Percentiles rank a stretch among this genome's conserved stretches.
Conservation (phyloP, 2,888 invertebrate species). For the Chymomyza amoena region DNA sequence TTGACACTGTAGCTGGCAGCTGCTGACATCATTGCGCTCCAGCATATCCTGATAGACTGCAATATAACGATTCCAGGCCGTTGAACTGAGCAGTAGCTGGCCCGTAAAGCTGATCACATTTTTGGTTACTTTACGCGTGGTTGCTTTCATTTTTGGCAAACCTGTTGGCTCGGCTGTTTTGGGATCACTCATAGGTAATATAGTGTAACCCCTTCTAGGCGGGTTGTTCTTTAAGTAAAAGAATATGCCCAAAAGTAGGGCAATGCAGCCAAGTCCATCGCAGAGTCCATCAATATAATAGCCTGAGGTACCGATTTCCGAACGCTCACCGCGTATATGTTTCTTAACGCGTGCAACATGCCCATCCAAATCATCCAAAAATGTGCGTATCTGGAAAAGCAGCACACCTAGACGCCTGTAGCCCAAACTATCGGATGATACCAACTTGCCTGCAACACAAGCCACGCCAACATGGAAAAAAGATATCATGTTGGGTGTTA, state of each 20-base stretch:
- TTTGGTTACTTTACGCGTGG: slow-evolving; percentile 83
- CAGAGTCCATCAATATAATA: slow-evolving; percentile 91
- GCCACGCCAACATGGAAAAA: slow-evolving; percentile 89
- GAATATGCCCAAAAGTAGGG: slow-evolving; percentile 85
- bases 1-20: slow-evolving; percentile 80
- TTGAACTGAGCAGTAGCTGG: slow-evolving; percentile 86
- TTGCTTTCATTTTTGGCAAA: slow-evolving; percentile 84
- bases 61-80: slow-evolving; percentile 92
- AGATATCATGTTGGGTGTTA: slow-evolving; percentile 92
- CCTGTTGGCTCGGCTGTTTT: slow-evolving; percentile 79
- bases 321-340: slow-evolving; percentile 87
- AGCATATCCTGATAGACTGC: slow-evolving; percentile 88
- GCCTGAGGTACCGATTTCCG: slow-evolving; percentile 89
- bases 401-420: slow-evolving; percentile 87
- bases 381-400: slow-evolving; percentile 89
- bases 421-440: slow-evolving; percentile 86
- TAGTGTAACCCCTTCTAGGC: slow-evolving; percentile 86
- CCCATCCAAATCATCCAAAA: slow-evolving; percentile 92
- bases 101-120: slow-evolving; percentile 84
- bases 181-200: slow-evolving; percentile 80
- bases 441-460: slow-evolving; percentile 85
- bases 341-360: slow-evolving; percentile 89
- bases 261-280: slow-evolving; percentile 87
- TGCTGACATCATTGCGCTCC: slow-evolving; percentile 82
- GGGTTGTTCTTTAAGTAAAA: slow-evolving; percentile 86